phyloP scores from a whole-genome alignment of 2,113 vertebrate genomes.

The Vombatus ursinus region DNA sequence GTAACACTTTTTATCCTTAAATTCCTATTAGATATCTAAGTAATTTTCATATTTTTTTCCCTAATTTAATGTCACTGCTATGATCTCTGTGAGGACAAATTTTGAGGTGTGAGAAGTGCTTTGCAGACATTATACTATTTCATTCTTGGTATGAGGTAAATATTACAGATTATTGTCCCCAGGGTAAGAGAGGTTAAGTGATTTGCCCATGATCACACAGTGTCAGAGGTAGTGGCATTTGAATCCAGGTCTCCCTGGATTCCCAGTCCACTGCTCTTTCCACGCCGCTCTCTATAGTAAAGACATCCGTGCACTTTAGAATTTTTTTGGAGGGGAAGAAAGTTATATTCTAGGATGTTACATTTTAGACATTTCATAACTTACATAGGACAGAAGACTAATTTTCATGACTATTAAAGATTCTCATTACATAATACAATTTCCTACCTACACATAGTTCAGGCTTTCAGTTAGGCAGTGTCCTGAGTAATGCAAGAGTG shows the following conservation, averaged over 20 bases:
- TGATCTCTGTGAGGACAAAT: background rate
- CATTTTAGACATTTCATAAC: background rate
- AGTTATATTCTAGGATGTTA: background rate
- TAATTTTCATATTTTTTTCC: background rate
- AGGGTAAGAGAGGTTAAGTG: background rate
- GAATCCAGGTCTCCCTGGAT: background rate
- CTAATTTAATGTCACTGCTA: background rate
- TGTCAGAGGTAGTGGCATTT: background rate
- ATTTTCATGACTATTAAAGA: background rate
- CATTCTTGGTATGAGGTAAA: background rate
- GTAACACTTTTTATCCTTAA: background rate
- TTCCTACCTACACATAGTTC: slow-evolving; percentile 65
- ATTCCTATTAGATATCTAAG: background rate
- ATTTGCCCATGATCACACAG: background rate
- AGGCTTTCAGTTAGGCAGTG: slow-evolving; percentile 62
- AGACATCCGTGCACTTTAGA: background rate
- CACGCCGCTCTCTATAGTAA: background rate
- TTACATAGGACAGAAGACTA: background rate
- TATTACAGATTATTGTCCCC: background rate
- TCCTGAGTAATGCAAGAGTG: slow-evolving; percentile 46
- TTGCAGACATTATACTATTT: background rate
- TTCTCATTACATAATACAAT: slow-evolving; percentile 15
- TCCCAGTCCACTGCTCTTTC: background rate
- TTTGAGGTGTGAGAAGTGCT: background rate
- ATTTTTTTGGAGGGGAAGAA: background rate